Base-by-base conservation (phyloP, 2,113 vertebrate species). In the Phalacrocorax pelagicus region DNA sequence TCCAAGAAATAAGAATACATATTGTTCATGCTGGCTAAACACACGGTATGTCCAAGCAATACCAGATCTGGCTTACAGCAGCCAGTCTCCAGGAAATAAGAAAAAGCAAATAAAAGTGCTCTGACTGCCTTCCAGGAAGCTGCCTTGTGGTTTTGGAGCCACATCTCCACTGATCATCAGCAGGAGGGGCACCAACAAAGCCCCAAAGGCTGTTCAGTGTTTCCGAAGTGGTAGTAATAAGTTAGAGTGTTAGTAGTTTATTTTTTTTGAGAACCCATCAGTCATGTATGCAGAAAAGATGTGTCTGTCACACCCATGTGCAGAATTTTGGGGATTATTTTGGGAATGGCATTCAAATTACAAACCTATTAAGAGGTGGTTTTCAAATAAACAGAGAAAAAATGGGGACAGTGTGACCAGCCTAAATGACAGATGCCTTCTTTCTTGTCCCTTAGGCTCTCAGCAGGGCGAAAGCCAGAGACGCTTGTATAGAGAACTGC, bases 391-490 rank as follows among this genome's bases (percentile, higher is more conserved):
- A 69, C 13, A 77, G 40, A 26, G 4, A 19, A 86, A 40, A 6
- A n/a, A 5, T 38, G 15, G 7, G 44, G 23, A 63, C 20, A 20
- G 19, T 38, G 26, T 75, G 61, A 57, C 40, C 16, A 51, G 12
- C n/a, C 36, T 0, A 0, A 75, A 49, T 90, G 42, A 83, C 26
- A 65, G 17, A 34, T 8, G 27, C 2, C 15, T 79, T 51, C 38
- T 93, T 91, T 79, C 38, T 91, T 63, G 79, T 94, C 9, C n/a
- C 10, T 10, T 89, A 99, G 99, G 95, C 8, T 99, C 98, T 70
- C 96, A 98, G 70, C 98, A 99, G 36, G 99, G 99, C 1, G 96
- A 98, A 94, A 97, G 98, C 96, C 99, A 99, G 96, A 98, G 99
- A 51, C 98, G 97, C 54, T 96, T 99, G 86, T 99, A 99, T 95